These are phyloP conservation scores for Arctocebus calabarensis DNA, from an alignment of 2,797 vertebrate species.

Conservation along the genomic window DNA sequence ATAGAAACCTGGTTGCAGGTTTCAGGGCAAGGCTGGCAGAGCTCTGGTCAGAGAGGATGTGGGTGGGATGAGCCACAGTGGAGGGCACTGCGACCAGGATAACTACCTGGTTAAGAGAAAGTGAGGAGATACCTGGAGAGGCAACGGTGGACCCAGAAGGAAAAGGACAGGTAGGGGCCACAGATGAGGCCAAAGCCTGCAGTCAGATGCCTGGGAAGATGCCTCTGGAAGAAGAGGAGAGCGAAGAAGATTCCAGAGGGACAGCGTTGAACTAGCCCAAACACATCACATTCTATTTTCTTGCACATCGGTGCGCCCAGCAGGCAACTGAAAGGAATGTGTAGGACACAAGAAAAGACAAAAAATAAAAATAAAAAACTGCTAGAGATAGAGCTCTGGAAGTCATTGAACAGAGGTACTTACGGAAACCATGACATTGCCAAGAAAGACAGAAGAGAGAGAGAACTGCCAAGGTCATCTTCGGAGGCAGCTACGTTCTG, in stretches of 20 bases:
- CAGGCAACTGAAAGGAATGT: background rate
- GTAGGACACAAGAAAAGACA: background rate
- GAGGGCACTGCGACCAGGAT: background rate
- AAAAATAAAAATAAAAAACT: background rate
- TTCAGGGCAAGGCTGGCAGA: background rate
- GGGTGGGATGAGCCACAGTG: background rate
- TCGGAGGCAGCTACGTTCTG: background rate
- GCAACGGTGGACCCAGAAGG: background rate
- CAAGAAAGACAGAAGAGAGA: background rate
- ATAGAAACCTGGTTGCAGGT: background rate
- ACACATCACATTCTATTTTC: background rate
- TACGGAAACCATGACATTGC: background rate
- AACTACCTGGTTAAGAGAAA: background rate
- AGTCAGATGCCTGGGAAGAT: background rate
- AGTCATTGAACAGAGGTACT: background rate
- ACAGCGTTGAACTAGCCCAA: background rate
- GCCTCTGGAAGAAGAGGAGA: background rate
- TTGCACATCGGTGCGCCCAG: background rate
- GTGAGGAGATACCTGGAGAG: background rate
- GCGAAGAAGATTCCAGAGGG: background rate
- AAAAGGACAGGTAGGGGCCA: background rate
- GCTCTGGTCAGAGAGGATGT: background rate
- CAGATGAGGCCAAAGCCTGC: background rate
- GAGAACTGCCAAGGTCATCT: too few species aligned
- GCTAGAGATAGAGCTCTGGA: background rate